These are phyloP conservation scores for Odontamblyopus lacepedii DNA, from an alignment of 2,797 vertebrate genomes.

Conservation along the genomic window DNA sequence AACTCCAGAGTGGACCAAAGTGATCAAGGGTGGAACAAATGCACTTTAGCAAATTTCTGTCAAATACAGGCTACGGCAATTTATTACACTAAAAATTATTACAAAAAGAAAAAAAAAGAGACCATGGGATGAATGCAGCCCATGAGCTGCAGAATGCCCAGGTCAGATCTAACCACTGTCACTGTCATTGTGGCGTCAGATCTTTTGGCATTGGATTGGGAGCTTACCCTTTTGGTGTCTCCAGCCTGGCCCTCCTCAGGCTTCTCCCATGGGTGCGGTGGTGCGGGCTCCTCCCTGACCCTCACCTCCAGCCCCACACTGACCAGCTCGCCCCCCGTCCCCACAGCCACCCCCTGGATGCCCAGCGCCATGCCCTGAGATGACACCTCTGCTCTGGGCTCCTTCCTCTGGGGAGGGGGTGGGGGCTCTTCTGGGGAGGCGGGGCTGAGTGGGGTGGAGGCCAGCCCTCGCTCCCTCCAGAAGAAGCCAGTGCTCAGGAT, in stretches of 20 bases:
- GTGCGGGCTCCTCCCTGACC: slow-evolving; percentile 51
- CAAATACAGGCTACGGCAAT: no score
- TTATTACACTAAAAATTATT: no score
- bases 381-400: slow-evolving; percentile 55
- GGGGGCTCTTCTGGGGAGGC: slow-evolving; percentile 81
- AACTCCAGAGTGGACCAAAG: no score
- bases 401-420: slow-evolving; percentile 70
- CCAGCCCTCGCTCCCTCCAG: slow-evolving; percentile 85
- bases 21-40: no score
- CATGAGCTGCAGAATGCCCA: no score
- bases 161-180: no score
- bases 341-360: slow-evolving; percentile 5
- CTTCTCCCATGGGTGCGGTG: slow-evolving; percentile 72
- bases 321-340: slow-evolving; percentile 20
- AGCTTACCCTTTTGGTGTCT: slow-evolving; percentile 54
- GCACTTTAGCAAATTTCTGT: no score
- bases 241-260: slow-evolving; percentile 56
- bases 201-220: no score
- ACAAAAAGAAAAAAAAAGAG: no score
- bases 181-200: no score
- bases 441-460: slow-evolving; percentile 82
- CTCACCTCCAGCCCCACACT: slow-evolving; percentile 34
- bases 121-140: no score
- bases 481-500: slow-evolving; percentile 89
- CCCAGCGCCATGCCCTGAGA: slow-evolving; percentile 5